Base-by-base conservation (phyloP, 2,888 invertebrate species). In the Clusia tigrina region DNA sequence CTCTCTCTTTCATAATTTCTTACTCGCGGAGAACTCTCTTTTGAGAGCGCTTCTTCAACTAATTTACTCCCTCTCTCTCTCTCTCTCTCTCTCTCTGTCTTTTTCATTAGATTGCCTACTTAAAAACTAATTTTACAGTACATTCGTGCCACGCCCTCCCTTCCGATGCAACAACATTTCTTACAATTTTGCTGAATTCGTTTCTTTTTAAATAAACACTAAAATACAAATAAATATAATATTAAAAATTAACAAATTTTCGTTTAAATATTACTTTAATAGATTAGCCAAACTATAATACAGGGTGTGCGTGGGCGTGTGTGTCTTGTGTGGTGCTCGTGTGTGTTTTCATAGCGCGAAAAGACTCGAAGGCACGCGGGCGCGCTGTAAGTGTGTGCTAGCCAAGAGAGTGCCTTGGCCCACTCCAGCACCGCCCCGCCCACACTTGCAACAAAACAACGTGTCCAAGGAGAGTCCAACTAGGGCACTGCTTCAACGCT, bases 61-160 rank as follows among this genome's bases (percentile, higher is more conserved):
- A 48, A 48, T 20, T 48, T 48, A 5, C 22, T 48, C 24, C 24
- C 24, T 24, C n/a, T n/a, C n/a, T n/a, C n/a, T 17, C 17, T 3
- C 42, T 23, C 38, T 42, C 9, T 56, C 56, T 22, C 38, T 17
- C 17, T 26, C 15, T 56, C 46, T 56, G 23, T 24, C n/a, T 20
- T 37, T 54, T 54, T 54, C 37, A 26, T 58, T 32, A 32, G 64
- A 69, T 69, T 69, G 62, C 66, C 69, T 69, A 69, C 69, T 69
- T 69, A 69, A 37, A 37, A 63, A 55, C 66, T 67, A 67, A 54
- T 22, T 25, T 22, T n/a, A n/a, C n/a, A n/a, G n/a, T n/a, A n/a
- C n/a, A n/a, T n/a, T n/a, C n/a, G n/a, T n/a, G n/a, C n/a, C n/a
- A n/a, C n/a, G n/a, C n/a, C n/a, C n/a, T n/a, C 20, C 24, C 18